phyloP scores from a whole-genome alignment of 2,797 vertebrate genomes.

The Malurus leucopterus region DNA sequence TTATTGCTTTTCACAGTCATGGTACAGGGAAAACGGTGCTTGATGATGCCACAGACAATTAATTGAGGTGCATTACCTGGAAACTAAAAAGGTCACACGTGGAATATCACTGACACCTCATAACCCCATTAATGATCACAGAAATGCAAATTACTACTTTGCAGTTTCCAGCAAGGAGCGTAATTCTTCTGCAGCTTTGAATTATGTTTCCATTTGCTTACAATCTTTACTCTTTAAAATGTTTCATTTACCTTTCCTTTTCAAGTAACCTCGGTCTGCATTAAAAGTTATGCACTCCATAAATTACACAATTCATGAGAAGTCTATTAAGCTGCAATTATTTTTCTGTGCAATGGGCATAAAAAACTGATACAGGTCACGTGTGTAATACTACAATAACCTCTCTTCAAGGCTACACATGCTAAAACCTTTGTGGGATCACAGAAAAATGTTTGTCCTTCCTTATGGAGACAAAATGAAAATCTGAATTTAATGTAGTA shows the following conservation, averaged over 20 bases:
- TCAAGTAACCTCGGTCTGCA: background rate
- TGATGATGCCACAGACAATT: conserved; percentile 75
- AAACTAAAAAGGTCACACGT: conserved; percentile 70
- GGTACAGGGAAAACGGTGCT: conserved; percentile 53
- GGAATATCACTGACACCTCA: conserved; percentile 67
- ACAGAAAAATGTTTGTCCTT: background rate
- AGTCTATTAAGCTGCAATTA: conserved; percentile 32
- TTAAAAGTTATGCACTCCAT: background rate
- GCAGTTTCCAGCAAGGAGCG: conserved; percentile 34
- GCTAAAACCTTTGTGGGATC: background rate
- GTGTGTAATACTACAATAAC: background rate
- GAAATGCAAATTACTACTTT: conserved; percentile 69
- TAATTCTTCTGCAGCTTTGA: conserved; percentile 48
- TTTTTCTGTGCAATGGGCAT: background rate
- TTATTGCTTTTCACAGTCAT: conserved; percentile 67
- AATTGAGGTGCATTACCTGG: conserved; percentile 70
- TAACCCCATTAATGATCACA: conserved; percentile 68
- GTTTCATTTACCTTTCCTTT: conserved; percentile 40
- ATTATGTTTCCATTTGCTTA: conserved; percentile 61
- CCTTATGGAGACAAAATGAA: background rate
- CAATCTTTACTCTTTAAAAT: conserved; percentile 51
- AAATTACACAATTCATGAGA: conserved; percentile 10
- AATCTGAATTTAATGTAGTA: background rate
- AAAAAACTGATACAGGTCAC: background rate
- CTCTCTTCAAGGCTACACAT: background rate